Evolutionary conservation across 2,113 vertebrate genomes (phyloP), one percentile per base, ranked within the genome.

Genomic region (Nettapus auritus): DNA sequence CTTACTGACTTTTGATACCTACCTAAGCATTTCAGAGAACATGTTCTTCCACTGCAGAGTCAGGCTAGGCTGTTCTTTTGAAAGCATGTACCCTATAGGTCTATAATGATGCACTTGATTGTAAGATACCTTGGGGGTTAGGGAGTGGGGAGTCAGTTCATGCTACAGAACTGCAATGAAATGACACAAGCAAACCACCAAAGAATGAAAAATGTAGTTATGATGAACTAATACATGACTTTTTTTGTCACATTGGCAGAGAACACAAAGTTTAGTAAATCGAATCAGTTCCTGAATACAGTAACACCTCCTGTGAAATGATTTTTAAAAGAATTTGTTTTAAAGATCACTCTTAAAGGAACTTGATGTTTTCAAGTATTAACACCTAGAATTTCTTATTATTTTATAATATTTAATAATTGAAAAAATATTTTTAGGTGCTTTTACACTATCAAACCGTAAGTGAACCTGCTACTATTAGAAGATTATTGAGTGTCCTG

Each of bases 391-490:
- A 59, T 84, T 78, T 64, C 56, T 86, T 34, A 68, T 62, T 48
- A 46, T 50, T 40, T 33, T 70, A 26, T 36, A 34, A 64, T 44
- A 31, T 76, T 75, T 92, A 88, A 62, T 96, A 93, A 90, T 57
- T 69, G 25, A 59, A 93, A 82, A 87, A 77, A 56, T 81, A 34
- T 44, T 89, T 96, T 57, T 93, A 99, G 99, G 98, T 99, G 34
- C 97, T 99, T 96, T 97, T 99, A 97, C 99, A 99, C 97, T 99
- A 99, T 97, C 99, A 99, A 96, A 99, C 99, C 4, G 95, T 99
- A 82, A 99, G 99, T 82, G 99, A 99, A 85, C 99, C 99, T 11
- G 99, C 99, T 53, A 98, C 99, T 87, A 98, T 99, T 85, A 98
- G 97, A 87, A 99, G 98, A 94, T 95, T 99, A 50, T 95, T 99